Percentiles rank a stretch among this genome's conserved stretches.
Evolutionary conservation across 2,113 vertebrate species (phyloP).

Genomic region (Orcinus orca): DNA sequence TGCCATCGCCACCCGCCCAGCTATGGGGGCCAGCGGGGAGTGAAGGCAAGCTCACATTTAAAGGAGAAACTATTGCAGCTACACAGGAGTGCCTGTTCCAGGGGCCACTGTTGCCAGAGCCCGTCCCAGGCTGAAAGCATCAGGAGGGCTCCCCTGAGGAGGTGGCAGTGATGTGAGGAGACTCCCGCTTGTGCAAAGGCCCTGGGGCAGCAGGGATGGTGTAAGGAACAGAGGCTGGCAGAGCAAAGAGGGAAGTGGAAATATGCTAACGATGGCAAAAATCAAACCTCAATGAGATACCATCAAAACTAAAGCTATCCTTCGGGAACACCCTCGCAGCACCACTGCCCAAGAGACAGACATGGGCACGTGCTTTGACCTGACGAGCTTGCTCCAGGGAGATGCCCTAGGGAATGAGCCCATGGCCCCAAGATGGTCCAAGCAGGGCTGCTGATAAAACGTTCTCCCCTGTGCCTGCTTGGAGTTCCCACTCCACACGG

Average conservation of each 20-base stretch:
- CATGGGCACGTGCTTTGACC: rapidly evolving
- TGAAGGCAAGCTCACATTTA: not conserved
- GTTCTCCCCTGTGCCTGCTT: not conserved
- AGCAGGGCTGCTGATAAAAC: not conserved
- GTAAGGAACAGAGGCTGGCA: not conserved
- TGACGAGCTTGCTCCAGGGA: not conserved
- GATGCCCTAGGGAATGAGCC: not conserved
- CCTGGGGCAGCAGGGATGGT: not conserved
- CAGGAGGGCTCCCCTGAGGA: not conserved
- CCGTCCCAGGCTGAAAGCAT: not conserved
- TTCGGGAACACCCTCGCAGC: not conserved
- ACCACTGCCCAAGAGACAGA: too few species aligned
- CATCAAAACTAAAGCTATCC: not conserved
- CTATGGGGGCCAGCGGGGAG: not conserved
- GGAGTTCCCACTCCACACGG: not conserved
- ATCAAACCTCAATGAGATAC: not conserved
- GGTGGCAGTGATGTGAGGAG: not conserved
- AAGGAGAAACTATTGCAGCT: not conserved
- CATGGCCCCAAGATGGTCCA: not conserved
- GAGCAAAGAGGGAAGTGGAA: not conserved
- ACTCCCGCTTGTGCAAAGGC: not conserved
- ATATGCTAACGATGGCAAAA: not conserved
- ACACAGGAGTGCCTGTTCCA: not conserved
- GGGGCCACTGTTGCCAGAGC: not conserved
- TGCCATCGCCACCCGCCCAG: not conserved